phyloP scores from a whole-genome alignment of 2,113 vertebrate genomes.

The Deroptyus accipitrinus region DNA sequence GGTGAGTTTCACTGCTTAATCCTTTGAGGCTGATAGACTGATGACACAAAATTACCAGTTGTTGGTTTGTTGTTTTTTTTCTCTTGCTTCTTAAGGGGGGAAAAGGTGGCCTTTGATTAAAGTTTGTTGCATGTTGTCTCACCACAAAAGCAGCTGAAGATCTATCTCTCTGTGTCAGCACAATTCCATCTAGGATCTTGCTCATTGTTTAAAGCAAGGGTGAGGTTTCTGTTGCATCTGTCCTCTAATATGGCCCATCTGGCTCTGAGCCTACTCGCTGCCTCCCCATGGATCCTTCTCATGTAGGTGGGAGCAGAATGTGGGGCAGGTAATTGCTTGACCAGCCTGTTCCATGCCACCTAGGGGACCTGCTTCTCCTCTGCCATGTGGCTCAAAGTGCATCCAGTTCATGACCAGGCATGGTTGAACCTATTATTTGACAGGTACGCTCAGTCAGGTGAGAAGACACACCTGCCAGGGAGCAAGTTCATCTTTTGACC shows the following conservation, averaged over 20 bases:
- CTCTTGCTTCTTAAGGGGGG: not conserved
- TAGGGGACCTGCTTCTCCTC: not conserved
- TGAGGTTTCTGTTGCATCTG: slow-evolving; percentile 42
- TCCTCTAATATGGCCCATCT: not conserved
- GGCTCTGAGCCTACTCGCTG: not conserved
- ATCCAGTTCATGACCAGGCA: not conserved
- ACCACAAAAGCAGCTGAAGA: not conserved
- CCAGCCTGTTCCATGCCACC: not conserved
- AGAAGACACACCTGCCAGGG: not conserved
- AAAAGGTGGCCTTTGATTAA: not conserved
- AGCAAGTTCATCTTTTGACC: not conserved
- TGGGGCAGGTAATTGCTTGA: not conserved
- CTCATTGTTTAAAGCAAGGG: slow-evolving; percentile 26
- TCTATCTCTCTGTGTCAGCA: not conserved
- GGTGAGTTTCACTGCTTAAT: not conserved
- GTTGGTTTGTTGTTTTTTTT: not conserved
- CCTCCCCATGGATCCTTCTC: not conserved
- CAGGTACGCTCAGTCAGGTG: not conserved
- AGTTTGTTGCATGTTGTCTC: not conserved
- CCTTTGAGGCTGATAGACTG: not conserved
- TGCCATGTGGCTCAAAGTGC: not conserved
- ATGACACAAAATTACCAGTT: not conserved
- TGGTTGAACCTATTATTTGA: not conserved
- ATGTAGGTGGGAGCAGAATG: slow-evolving; percentile 26
- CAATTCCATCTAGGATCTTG: not conserved